A percentile compares a stretch with the other conserved stretches of the same genome.
Evolutionary conservation across 1,140 invertebrate genomes (phyloP).

Genomic region (Panagrolaimus sp.): DNA sequence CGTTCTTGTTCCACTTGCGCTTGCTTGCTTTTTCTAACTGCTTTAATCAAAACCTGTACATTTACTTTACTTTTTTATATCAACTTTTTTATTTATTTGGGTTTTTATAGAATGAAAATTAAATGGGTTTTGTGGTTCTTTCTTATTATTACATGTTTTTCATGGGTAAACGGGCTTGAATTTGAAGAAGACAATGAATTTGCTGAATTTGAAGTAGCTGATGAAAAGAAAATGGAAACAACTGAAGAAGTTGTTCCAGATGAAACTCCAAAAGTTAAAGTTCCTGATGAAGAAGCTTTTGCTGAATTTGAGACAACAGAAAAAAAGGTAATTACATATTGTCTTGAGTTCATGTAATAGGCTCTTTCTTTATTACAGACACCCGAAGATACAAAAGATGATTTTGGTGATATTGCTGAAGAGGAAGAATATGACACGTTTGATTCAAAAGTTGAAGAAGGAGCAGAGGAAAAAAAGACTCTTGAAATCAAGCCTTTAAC

Average conservation of each 20-base stretch:
- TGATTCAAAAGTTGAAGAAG: conserved; percentile 23
- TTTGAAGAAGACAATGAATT: conserved; percentile 79
- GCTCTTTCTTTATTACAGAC: too few relatives aligned
- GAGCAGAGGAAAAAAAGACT: conserved; percentile 22
- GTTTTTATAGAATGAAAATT: not conserved
- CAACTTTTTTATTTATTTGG: not conserved
- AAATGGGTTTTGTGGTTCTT: too few relatives aligned
- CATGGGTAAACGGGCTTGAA: not conserved
- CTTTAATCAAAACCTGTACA: not conserved
- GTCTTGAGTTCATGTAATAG: too few relatives aligned
- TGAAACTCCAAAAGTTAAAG: not conserved
- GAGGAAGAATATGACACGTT: conserved; percentile 64
- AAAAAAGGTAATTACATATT: not conserved
- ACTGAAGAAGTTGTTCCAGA: conserved; percentile 26
- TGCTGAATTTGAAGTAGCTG: conserved; percentile 89
- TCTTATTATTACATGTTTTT: too few relatives aligned
- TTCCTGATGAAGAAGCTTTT: not conserved
- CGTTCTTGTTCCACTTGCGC: too few relatives aligned
- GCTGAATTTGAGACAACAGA: not conserved
- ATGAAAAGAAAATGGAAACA: conserved; percentile 46
- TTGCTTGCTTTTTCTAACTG: too few relatives aligned
- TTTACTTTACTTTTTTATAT: not conserved
- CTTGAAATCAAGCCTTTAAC: conserved; percentile 64
- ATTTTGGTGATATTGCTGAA: conserved; percentile 60
- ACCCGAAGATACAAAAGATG: conserved; percentile 10